Percentiles rank a stretch among this genome's conserved stretches.
phyloP scores from a whole-genome alignment of 2,888 invertebrate species.

The Volucella zonaria region DNA sequence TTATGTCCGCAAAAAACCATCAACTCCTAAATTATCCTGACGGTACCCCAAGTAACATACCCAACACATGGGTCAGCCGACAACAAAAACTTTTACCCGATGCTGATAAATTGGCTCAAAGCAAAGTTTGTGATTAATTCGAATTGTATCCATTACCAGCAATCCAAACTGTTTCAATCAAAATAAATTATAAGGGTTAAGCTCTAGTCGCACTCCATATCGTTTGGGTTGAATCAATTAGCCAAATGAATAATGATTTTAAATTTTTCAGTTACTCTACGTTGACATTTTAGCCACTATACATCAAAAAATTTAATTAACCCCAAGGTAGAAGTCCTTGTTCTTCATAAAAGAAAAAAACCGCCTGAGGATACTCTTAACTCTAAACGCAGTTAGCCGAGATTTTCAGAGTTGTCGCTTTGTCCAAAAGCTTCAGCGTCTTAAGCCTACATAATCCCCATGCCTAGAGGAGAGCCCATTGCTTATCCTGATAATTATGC shows the following conservation, averaged over 20 bases:
- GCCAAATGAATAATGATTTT: constrained; percentile 44
- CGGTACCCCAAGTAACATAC: not conserved
- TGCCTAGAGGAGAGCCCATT: not conserved
- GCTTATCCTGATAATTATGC: not conserved
- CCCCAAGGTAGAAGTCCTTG: too few relatives aligned
- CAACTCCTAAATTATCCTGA: constrained; percentile 19
- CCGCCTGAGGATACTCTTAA: too few relatives aligned
- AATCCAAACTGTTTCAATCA: constrained; percentile 28
- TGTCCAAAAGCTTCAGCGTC: not conserved
- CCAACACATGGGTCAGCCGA: not conserved
- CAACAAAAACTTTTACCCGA: not conserved
- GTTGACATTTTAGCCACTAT: not conserved
- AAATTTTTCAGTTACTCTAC: constrained; percentile 2
- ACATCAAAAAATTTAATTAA: not conserved
- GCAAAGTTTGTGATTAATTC: constrained; percentile 53
- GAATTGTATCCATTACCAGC: constrained; percentile 2
- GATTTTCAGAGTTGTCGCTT: too few relatives aligned
- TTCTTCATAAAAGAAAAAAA: too few relatives aligned
- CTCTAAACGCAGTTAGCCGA: too few relatives aligned
- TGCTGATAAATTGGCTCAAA: constrained; percentile 29
- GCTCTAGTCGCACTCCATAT: not conserved
- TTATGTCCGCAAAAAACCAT: not conserved
- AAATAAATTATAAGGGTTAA: constrained; percentile 39
- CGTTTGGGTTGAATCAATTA: constrained; percentile 31
- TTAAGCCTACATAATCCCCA: constrained; percentile 15